Percentiles rank a stretch among this genome's conserved stretches.
Evolutionary conservation across 2,113 vertebrate genomes (phyloP).

Genomic region (Telmatochromis sp.): DNA sequence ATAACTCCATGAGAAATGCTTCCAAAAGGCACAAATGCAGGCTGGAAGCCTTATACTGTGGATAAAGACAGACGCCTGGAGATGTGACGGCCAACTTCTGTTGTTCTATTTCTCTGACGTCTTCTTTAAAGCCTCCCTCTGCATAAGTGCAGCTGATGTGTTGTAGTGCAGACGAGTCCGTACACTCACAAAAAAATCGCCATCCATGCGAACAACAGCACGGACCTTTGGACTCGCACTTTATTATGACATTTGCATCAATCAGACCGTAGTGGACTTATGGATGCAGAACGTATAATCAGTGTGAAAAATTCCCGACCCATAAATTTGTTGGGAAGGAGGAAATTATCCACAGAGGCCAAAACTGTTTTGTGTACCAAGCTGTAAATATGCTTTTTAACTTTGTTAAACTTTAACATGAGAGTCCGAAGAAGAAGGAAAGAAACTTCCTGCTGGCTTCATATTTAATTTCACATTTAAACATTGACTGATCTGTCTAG

Average conservation of each 20-base stretch:
- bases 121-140: not conserved
- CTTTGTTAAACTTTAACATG: not conserved
- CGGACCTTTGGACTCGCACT: fast-evolving
- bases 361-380: not conserved
- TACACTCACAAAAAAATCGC: fast-evolving
- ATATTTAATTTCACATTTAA: fast-evolving
- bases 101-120: not conserved
- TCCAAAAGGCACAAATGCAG: fast-evolving
- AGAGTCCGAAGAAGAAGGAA: not conserved
- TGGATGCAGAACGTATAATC: not conserved
- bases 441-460: not conserved
- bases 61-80: not conserved
- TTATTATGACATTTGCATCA: fast-evolving
- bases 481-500: not conserved
- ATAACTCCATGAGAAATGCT: not conserved
- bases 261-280: not conserved
- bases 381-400: not conserved
- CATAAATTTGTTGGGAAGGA: not conserved
- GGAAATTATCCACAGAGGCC: not conserved
- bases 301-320: not conserved
- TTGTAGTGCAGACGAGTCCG: fast-evolving
- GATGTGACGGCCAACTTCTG: fast-evolving
- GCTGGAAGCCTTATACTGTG: not conserved
- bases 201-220: fast-evolving
- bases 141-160: fast-evolving